Base-by-base conservation (phyloP, 2,113 vertebrate species). In the Redunca redunca region DNA sequence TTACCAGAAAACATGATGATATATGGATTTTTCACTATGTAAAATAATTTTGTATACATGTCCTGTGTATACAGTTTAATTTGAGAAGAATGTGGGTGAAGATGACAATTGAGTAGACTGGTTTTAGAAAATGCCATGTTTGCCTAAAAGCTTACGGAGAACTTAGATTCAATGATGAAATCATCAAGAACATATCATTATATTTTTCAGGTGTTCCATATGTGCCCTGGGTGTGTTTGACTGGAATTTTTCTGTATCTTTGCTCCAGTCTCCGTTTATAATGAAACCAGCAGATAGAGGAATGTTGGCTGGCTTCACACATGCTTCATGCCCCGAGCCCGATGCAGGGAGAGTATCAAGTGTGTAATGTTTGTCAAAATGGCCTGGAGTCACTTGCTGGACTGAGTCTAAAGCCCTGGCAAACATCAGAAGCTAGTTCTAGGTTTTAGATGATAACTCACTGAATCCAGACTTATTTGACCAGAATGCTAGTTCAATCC, bases 241-340 rank as follows among this genome's bases (percentile, higher is more conserved):
- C 25, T 80, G 96, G 94, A 91, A 88, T 97, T 98, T 98, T 98
- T 98, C 98, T 98, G 88, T 98, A 85, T 98, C 97, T 97, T 89
- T 97, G 93, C 97, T 97, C 92, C 96, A 96, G 91, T 98, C 91
- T 33, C 23, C 62, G 46, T 91, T 95, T 93, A 96, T 91, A 90
- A 98, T 96, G 88, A 99, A 98, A 97, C 60, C 97, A 98, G 96
- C 82, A 98, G 97, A 98, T 57, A 98, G 80, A 98, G 91, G 95
- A 98, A 98, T 87, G 95, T 97, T 98, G 97, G 95, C 98, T 98
- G 71, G 48, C 98, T 98, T 98, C 94, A 97, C 86, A 95, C 77
- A 94, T 87, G 67, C 93, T 95, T 97, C 96, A 88, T 97, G 87
- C 97, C 92, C 97, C 14, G 50, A 95, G 94, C 90, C 94, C 95